Evolutionary conservation across 1,140 invertebrate species (phyloP).

Genomic region (Sarcophaga peregrina): DNA sequence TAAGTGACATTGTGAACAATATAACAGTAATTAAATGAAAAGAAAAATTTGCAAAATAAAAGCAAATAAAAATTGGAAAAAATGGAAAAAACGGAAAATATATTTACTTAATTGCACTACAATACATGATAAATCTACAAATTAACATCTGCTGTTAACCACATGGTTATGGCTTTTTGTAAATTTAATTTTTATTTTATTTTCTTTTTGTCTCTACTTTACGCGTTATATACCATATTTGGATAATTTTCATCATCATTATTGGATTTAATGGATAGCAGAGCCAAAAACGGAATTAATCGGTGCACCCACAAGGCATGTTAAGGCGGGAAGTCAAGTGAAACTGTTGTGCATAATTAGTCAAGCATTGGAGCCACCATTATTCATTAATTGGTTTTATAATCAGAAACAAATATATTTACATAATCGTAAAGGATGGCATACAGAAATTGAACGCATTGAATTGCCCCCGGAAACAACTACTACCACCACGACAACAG

Average conservation of each 20-base stretch:
- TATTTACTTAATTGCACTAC: neutral
- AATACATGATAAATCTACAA: neutral
- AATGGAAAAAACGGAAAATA: neutral
- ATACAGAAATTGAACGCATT: slow-evolving; percentile 66
- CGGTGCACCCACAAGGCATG: slow-evolving; percentile 71
- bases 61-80: neutral
- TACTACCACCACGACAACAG: slow-evolving; percentile 54
- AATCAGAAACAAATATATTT: slow-evolving; percentile 67
- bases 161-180: slow-evolving; percentile 18
- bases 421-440: slow-evolving; percentile 64
- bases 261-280: slow-evolving; percentile 54
- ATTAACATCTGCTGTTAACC: slow-evolving; percentile 31
- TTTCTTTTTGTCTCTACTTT: slow-evolving; percentile 24
- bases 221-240: neutral
- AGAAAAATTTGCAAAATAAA: neutral
- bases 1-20: too few species aligned
- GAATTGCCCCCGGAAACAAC: slow-evolving; percentile 54
- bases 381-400: slow-evolving; percentile 75
- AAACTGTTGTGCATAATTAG: slow-evolving; percentile 73
- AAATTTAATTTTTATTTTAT: slow-evolving; percentile 43
- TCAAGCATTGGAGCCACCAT: slow-evolving; percentile 72
- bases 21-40: neutral
- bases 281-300: slow-evolving; percentile 73
- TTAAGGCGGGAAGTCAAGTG: slow-evolving; percentile 73
- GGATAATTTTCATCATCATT: slow-evolving; percentile 42